A percentile compares a stretch with the other conserved stretches of the same genome.
These are phyloP conservation scores for Philaethria dido DNA, from an alignment of 2,888 invertebrate genomes.

Conservation along the genomic window DNA sequence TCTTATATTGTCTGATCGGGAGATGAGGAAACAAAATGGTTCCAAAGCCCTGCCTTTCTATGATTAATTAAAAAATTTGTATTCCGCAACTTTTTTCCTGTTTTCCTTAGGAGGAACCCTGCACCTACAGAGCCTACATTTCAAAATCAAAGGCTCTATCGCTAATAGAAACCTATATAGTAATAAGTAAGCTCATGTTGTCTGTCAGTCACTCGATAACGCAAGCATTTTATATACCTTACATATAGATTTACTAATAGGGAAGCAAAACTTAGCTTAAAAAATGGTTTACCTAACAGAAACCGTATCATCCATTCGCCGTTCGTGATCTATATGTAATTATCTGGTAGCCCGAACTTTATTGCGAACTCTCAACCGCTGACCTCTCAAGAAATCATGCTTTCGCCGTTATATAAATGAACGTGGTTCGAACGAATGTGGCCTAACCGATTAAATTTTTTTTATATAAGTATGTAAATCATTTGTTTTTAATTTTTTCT, in stretches of 20 bases:
- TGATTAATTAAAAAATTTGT: too few relatives aligned
- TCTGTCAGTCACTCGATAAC: too few relatives aligned
- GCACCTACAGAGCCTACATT: too few relatives aligned
- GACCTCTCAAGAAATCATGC: constrained; percentile 43
- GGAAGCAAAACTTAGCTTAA: background rate
- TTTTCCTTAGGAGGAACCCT: too few relatives aligned
- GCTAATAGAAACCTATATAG: too few relatives aligned
- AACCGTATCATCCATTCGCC: constrained; percentile 10
- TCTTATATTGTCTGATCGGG: too few relatives aligned
- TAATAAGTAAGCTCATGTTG: too few relatives aligned
- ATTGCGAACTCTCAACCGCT: constrained; percentile 37
- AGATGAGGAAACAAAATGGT: too few relatives aligned
- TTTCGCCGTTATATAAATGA: constrained; percentile 43
- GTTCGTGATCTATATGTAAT: constrained; percentile 42
- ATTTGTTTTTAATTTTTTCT: background rate
- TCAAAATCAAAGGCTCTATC: too few relatives aligned
- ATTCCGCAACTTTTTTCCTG: too few relatives aligned
- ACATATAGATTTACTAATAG: background rate
- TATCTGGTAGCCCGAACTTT: constrained; percentile 42
- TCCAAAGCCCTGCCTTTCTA: too few relatives aligned
- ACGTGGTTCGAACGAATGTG: background rate
- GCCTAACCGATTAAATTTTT: background rate
- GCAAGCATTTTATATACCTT: too few relatives aligned
- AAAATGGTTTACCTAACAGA: constrained; percentile 6
- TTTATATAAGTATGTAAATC: background rate